Base-by-base conservation (phyloP, 2,113 vertebrate species). In the Danionella cerebrum region DNA sequence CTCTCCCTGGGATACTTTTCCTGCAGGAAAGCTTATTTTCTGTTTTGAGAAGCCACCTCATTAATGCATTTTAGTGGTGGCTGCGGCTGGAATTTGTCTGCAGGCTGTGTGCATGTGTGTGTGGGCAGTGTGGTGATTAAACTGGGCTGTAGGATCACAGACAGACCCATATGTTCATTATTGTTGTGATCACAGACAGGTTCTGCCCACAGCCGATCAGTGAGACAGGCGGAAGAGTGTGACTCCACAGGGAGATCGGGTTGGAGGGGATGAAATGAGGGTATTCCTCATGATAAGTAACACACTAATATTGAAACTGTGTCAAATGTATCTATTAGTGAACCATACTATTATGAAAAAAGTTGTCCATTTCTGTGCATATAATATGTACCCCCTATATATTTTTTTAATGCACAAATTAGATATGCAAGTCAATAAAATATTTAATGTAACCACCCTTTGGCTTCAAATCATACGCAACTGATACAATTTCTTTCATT, bases 111-210 rank as follows among this genome's bases (percentile, higher is more conserved):
- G 47, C 44, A 41, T 62, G 39, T 50, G 60, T 55, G 47, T 52
- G 58, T 51, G 39, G 42, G 41, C 41, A 57, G 47, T 35, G 65
- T 27, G 0, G 25, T 63, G 54, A 58, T 68, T 62, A 67, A 42
- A 67, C 12, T 62, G 13, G 47, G 24, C 51, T 36, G 24, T 33
- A 57, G 29, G 36, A 64, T 62, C 36, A 67, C 44, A 72, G 53
- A 72, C 33, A 58, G 70, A 52, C 63, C 70, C 70, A 72, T 72
- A 72, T 67, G 62, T 72, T 72, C 62, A 67, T 66, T 66, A 72
- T 24, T 59, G 22, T 27, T 35, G 3, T 16, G 24, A 38, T 41
- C 44, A 69, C 33, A 69, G 54, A 51, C 67, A 41, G 41, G 42
- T 58, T 36, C 53, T 2, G 42, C 52, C 42, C 53, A 68, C 44